A percentile compares a stretch with the other conserved stretches of the same genome.
These are phyloP conservation scores for Diachasma alloeum DNA, from an alignment of 1,140 invertebrate species.

Conservation along the genomic window DNA sequence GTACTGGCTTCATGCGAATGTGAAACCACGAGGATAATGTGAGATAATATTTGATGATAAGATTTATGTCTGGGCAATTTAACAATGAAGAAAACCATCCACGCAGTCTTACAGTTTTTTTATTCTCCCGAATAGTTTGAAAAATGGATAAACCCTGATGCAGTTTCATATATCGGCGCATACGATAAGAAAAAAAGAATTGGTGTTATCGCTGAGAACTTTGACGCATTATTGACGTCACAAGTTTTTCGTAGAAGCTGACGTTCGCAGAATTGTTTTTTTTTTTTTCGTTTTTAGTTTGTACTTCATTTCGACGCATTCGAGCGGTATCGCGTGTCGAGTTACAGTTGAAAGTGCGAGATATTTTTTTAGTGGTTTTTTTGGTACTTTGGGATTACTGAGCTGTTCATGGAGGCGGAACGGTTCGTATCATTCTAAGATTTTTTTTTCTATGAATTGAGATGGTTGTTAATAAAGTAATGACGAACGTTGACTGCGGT, in stretches of 20 bases:
- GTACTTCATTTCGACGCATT: neutral
- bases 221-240: slow-evolving; percentile 26
- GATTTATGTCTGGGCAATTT: too few relatives aligned
- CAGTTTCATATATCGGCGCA: neutral
- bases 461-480: neutral
- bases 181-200: neutral
- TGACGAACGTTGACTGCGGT: neutral
- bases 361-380: neutral
- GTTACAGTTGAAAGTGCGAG: neutral
- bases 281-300: neutral
- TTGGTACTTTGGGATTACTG: neutral
- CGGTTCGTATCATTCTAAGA: neutral
- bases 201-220: slow-evolving; percentile 8
- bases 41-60: too few relatives aligned
- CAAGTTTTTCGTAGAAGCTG: slow-evolving; percentile 15
- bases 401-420: neutral
- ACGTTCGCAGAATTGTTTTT: slow-evolving; percentile 7
- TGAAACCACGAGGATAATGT: too few relatives aligned
- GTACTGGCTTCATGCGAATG: too few relatives aligned
- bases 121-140: neutral
- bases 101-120: neutral
- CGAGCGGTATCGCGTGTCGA: slow-evolving; percentile 18
- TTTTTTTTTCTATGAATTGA: neutral
- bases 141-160: neutral
- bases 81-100: too few relatives aligned